phyloP scores from a whole-genome alignment of 2,113 vertebrate genomes.

The Odontesthes bonariensis region DNA sequence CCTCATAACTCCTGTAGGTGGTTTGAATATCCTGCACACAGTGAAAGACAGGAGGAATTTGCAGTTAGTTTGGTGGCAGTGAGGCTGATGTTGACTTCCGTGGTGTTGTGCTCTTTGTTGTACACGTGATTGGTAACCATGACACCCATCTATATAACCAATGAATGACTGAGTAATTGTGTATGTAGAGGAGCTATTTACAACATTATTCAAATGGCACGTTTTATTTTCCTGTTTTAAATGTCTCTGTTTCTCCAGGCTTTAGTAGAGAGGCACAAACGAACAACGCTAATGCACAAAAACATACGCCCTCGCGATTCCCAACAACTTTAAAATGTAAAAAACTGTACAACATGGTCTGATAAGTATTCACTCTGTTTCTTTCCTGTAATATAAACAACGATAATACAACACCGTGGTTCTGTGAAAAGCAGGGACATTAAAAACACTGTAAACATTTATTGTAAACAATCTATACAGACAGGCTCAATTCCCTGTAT shows the following conservation, averaged over 20 bases:
- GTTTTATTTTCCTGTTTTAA: constrained; percentile 42
- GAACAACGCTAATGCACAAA: constrained; percentile 20
- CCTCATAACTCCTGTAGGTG: constrained; percentile 61
- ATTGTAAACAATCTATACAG: constrained; percentile 55
- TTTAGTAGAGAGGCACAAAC: constrained; percentile 50
- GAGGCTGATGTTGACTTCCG: constrained; percentile 65
- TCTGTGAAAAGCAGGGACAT: constrained; percentile 65
- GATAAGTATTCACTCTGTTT: constrained; percentile 10
- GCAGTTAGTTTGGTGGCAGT: constrained; percentile 45
- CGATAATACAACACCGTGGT: constrained; percentile 17
- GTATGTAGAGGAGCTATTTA: constrained; percentile 67
- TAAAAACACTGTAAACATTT: constrained; percentile 63
- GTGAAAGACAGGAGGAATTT: constrained; percentile 23
- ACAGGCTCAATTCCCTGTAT: constrained; percentile 37
- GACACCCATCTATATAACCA: constrained; percentile 76
- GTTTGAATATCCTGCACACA: constrained; percentile 41
- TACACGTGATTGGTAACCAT: constrained; percentile 77
- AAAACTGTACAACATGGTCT: neutral
- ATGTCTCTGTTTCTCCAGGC: constrained; percentile 68
- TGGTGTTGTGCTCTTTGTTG: constrained; percentile 77
- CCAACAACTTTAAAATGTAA: constrained; percentile 18
- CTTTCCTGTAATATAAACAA: constrained; percentile 35
- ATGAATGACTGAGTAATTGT: constrained; percentile 73
- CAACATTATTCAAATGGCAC: constrained; percentile 36
- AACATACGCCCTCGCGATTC: constrained; percentile 13